Percentiles rank a stretch among this genome's conserved stretches.
Evolutionary conservation across 2,888 invertebrate genomes (phyloP).

Genomic region (Cephus rjabovi): DNA sequence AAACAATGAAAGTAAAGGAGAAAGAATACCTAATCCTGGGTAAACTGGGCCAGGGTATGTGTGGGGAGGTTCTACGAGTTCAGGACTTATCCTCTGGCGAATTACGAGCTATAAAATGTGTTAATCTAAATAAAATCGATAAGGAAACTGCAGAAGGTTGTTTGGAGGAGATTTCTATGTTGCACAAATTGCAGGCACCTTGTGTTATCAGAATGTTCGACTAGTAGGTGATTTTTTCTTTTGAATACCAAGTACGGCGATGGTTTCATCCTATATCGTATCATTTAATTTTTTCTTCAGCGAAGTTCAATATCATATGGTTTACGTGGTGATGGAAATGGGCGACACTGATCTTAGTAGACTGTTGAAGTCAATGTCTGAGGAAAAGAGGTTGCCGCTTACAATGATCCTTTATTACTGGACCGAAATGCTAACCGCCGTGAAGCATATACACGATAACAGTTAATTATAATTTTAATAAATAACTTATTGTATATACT

Average conservation of each 20-base stretch:
- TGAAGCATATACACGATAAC: conserved; percentile 89
- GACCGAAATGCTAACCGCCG: conserved; percentile 93
- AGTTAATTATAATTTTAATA: conserved; percentile 69
- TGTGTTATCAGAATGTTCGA: conserved; percentile 88
- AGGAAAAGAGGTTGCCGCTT: conserved; percentile 71
- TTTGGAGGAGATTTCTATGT: conserved; percentile 87
- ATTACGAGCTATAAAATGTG: conserved; percentile 84
- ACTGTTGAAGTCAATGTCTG: conserved; percentile 72
- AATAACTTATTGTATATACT: not conserved
- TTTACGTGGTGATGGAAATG: conserved; percentile 92
- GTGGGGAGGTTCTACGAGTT: conserved; percentile 82
- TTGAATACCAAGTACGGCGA: not conserved
- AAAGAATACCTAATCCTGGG: conserved; percentile 80
- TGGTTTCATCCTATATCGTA: not conserved
- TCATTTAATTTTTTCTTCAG: conserved; percentile 67
- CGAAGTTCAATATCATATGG: conserved; percentile 70
- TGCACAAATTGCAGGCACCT: conserved; percentile 84
- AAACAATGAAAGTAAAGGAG: conserved; percentile 76
- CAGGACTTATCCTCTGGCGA: conserved; percentile 75
- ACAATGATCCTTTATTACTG: conserved; percentile 89
- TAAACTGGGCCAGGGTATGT: conserved; percentile 88
- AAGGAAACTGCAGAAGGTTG: conserved; percentile 80
- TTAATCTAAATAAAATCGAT: conserved; percentile 80
- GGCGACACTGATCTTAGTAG: conserved; percentile 91
- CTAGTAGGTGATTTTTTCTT: conserved; percentile 75